Evolutionary conservation across 2,888 invertebrate genomes (phyloP).

Genomic region (Spisula subtruncata): DNA sequence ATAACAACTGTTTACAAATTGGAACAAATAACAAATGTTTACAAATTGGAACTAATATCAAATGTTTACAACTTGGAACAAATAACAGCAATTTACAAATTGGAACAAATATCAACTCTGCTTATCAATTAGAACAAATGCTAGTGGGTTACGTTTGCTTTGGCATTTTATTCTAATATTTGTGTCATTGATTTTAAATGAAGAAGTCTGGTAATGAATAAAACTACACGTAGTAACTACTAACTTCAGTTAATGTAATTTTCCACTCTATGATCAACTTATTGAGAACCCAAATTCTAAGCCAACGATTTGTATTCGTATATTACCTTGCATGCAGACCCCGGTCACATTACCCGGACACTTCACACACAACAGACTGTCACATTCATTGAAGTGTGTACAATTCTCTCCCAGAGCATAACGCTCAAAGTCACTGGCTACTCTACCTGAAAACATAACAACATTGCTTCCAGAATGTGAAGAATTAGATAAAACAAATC

Average conservation of each 20-base stretch:
- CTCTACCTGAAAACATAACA: slow-evolving; percentile 35
- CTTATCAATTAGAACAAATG: no score
- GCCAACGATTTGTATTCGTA: no score
- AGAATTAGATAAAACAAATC: no score
- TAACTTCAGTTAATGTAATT: no score
- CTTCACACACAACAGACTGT: slow-evolving; percentile 59
- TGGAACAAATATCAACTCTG: neutral
- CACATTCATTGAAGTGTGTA: slow-evolving; percentile 58
- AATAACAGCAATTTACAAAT: neutral
- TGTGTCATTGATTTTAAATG: no score
- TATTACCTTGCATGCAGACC: slow-evolving; percentile 57
- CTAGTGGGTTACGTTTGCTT: neutral
- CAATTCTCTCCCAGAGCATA: slow-evolving; percentile 54
- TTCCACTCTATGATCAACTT: no score
- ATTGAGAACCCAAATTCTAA: no score
- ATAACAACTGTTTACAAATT: neutral
- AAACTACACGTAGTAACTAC: no score
- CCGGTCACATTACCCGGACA: slow-evolving; percentile 52
- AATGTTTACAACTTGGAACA: neutral
- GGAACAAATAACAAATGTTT: neutral
- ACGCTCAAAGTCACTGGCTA: slow-evolving; percentile 19
- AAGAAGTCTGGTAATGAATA: no score
- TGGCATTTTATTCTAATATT: neutral
- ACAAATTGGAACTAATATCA: no score
- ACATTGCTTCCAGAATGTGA: no score